These are phyloP conservation scores for Aporrectodea caliginosa DNA, from an alignment of 1,140 invertebrate species.

Conservation along the genomic window DNA sequence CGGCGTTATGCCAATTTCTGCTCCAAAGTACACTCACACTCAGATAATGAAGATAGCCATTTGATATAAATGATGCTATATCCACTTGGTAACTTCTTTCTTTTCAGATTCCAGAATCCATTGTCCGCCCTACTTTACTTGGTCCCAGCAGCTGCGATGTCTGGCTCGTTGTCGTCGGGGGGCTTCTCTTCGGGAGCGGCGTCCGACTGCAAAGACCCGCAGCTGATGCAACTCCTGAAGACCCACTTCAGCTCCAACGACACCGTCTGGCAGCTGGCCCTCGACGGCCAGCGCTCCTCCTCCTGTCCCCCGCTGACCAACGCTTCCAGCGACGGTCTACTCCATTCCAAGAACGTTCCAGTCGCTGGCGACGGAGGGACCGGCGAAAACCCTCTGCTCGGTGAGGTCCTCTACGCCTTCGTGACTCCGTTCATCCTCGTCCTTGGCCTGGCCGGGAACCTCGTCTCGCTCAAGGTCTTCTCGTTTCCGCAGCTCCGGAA, in stretches of 20 bases:
- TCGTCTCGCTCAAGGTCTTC: slow-evolving; percentile 43
- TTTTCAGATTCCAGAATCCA: not conserved
- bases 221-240: not conserved
- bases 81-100: not conserved
- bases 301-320: not conserved
- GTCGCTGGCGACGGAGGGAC: too few relatives aligned
- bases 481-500: slow-evolving; percentile 41
- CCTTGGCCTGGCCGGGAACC: slow-evolving; percentile 41
- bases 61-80: not conserved
- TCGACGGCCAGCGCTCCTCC: not conserved
- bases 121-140: not conserved
- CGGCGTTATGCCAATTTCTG: not conserved
- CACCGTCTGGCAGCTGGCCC: not conserved
- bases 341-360: too few relatives aligned
- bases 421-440: slow-evolving; percentile 35
- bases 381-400: too few relatives aligned
- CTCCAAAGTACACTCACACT: not conserved
- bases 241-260: not conserved
- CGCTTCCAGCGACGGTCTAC: too few relatives aligned
- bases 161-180: not conserved
- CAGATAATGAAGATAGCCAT: not conserved
- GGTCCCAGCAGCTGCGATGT: not conserved
- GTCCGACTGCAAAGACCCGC: not conserved
- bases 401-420: too few relatives aligned
- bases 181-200: not conserved